Evolutionary conservation across 2,113 vertebrate genomes (phyloP).

Genomic region (Ameiurus melas): DNA sequence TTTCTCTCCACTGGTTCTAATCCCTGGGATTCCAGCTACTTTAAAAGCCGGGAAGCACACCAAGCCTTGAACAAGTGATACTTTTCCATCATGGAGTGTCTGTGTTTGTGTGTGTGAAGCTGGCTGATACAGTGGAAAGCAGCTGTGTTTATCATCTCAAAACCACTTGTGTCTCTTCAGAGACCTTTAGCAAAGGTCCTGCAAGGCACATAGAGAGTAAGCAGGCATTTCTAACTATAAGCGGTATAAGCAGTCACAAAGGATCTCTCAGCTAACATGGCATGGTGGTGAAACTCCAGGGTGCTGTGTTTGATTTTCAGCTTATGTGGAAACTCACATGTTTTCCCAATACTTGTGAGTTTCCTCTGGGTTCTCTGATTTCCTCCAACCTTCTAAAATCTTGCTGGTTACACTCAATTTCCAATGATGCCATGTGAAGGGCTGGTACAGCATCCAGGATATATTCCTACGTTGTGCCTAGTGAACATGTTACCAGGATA

Average conservation of each 20-base stretch:
- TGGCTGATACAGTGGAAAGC: constrained; percentile 39
- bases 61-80: constrained; percentile 3
- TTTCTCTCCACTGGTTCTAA: background rate
- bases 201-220: background rate
- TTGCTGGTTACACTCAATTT: background rate
- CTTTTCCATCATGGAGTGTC: constrained; percentile 9
- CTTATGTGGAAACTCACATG: background rate
- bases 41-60: background rate
- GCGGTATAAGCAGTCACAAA: background rate
- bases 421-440: background rate
- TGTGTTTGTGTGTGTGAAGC: constrained; percentile 7
- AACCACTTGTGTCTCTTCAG: constrained; percentile 1
- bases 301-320: background rate
- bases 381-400: background rate
- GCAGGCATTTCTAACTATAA: background rate
- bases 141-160: constrained; percentile 33
- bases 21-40: background rate
- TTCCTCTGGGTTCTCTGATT: background rate
- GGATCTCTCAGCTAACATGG: constrained; percentile 1
- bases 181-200: constrained; percentile 5
- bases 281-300: background rate
- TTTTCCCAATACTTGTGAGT: background rate
- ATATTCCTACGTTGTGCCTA: background rate
- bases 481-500: background rate
- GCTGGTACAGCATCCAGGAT: background rate